A percentile compares a stretch with the other conserved stretches of the same genome.
Evolutionary conservation across 2,797 vertebrate species (phyloP).

Genomic region (Chaenodraco wilsoni): DNA sequence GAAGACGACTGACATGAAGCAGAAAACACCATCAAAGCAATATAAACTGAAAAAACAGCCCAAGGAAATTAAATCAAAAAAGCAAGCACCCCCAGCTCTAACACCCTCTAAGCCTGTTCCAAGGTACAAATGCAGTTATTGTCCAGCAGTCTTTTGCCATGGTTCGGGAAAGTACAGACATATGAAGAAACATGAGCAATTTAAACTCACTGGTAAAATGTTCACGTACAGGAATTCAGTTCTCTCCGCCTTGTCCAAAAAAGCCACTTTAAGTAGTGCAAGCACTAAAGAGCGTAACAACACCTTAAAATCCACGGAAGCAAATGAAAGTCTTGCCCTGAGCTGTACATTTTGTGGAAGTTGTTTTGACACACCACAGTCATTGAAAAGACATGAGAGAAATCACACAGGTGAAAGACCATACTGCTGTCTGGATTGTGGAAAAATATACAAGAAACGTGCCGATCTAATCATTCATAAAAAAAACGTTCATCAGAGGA

Average conservation of each 20-base stretch:
- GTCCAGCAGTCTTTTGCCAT: slow-evolving; percentile 77
- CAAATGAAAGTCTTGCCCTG: slow-evolving; percentile 11
- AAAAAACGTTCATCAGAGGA: slow-evolving; percentile 78
- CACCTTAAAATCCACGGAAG: slow-evolving; percentile 5
- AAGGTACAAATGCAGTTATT: slow-evolving; percentile 76
- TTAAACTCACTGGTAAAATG: slow-evolving; percentile 70
- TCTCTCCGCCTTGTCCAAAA: slow-evolving; percentile 26
- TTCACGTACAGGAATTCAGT: slow-evolving; percentile 63
- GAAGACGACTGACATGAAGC: slow-evolving; percentile 21
- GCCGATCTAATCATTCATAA: slow-evolving; percentile 76
- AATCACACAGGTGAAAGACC: slow-evolving; percentile 80
- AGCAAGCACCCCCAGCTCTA: slow-evolving; percentile 2
- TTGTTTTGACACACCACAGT: slow-evolving; percentile 48
- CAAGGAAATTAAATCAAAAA: slow-evolving; percentile 41
- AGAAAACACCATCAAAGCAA: slow-evolving; percentile 25
- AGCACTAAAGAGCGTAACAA: slow-evolving; percentile 31
- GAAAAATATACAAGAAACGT: slow-evolving; percentile 76
- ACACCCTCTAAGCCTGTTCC: background rate
- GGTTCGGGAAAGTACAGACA: slow-evolving; percentile 82
- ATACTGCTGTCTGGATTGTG: slow-evolving; percentile 82
- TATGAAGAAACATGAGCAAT: slow-evolving; percentile 80
- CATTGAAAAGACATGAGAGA: slow-evolving; percentile 72
- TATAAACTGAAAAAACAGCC: slow-evolving; percentile 18
- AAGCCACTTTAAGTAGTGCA: slow-evolving; percentile 2
- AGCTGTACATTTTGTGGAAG: slow-evolving; percentile 81